Conservation (phyloP, 1,140 invertebrate genomes). For the Listronotus oregonensis region DNA sequence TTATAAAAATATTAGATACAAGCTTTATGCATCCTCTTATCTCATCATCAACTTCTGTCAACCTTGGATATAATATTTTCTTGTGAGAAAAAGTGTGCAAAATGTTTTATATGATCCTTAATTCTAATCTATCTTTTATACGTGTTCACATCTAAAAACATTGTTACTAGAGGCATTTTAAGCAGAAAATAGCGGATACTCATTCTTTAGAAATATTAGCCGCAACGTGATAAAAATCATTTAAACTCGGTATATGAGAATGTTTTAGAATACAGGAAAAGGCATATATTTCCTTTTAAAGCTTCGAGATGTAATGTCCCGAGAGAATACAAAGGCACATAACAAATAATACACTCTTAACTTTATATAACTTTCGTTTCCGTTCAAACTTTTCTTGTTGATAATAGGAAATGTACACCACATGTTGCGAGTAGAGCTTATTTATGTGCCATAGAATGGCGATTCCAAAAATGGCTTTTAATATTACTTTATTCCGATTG, state of each 20-base stretch:
- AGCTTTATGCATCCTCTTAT: neutral
- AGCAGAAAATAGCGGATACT: slow-evolving; percentile 9
- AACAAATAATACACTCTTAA: slow-evolving; percentile 24
- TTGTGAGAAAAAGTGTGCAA: no score
- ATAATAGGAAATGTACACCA: neutral
- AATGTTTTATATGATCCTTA: no score
- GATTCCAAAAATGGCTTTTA: neutral
- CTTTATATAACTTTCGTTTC: slow-evolving; percentile 24
- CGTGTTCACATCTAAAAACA: no score
- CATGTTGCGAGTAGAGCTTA: neutral
- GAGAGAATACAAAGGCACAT: slow-evolving; percentile 22
- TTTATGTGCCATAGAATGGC: neutral
- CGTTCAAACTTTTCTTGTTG: slow-evolving; percentile 18
- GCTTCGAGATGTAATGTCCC: neutral
- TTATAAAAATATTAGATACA: no score
- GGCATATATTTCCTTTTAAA: slow-evolving; percentile 23
- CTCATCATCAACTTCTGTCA: no score
- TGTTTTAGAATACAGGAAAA: slow-evolving; percentile 19
- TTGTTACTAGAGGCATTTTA: slow-evolving; percentile 3
- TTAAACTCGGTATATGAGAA: slow-evolving; percentile 12
- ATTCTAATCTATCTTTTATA: no score
- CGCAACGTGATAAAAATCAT: slow-evolving; percentile 13
- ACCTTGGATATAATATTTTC: no score
- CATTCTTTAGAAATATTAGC: slow-evolving; percentile 5
- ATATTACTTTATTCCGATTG: no score